Conservation (phyloP, 2,797 vertebrate species). For the Calcarius lapponicus region DNA sequence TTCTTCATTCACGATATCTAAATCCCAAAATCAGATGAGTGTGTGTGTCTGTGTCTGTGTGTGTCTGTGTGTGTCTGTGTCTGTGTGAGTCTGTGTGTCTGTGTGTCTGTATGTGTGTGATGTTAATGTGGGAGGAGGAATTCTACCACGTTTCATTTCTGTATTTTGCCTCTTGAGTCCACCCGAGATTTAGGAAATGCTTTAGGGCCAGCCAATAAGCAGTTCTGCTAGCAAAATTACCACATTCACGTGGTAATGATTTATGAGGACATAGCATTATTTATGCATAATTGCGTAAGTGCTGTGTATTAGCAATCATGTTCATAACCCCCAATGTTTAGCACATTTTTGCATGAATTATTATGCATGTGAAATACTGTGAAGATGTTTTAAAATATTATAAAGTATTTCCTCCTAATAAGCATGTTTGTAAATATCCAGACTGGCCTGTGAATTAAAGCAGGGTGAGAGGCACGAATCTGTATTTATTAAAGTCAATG, state of each 20-base stretch:
- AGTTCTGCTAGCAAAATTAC: background rate
- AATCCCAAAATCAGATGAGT: background rate
- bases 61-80: background rate
- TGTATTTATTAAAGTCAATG: background rate
- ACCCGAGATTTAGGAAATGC: background rate
- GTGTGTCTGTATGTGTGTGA: background rate
- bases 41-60: background rate
- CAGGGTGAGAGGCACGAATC: background rate
- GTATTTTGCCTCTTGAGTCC: background rate
- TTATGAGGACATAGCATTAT: constrained; percentile 12
- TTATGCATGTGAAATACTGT: background rate
- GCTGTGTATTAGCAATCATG: constrained; percentile 23
- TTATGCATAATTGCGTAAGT: constrained; percentile 21
- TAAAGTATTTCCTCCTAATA: constrained; percentile 32
- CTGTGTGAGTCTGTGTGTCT: background rate
- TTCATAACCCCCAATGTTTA: constrained; percentile 4
- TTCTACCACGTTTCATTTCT: background rate
- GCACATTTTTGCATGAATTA: constrained; percentile 41
- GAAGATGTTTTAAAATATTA: constrained; percentile 23
- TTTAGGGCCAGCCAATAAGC: background rate
- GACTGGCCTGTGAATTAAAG: background rate
- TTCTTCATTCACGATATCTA: constrained; percentile 14
- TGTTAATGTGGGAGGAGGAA: background rate
- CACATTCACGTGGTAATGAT: background rate
- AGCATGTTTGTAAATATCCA: constrained; percentile 5